A percentile compares a stretch with the other conserved stretches of the same genome.
Evolutionary conservation across 2,888 invertebrate species (phyloP).

Genomic region (Lasius fuliginosus): DNA sequence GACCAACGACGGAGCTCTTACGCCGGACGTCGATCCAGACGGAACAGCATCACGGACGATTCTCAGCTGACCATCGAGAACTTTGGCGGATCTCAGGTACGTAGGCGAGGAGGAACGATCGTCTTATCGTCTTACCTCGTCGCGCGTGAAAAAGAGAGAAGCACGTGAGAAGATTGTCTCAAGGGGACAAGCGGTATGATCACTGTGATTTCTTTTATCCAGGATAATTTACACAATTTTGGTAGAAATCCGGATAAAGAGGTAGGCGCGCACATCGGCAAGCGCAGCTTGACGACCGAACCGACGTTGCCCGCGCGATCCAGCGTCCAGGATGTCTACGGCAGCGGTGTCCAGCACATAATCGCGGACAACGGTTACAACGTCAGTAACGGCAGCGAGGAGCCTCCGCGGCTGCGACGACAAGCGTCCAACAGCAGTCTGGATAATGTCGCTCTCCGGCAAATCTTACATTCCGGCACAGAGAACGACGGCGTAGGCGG

Average conservation of each 20-base stretch:
- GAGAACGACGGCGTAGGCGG: constrained; percentile 81
- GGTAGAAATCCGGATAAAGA: constrained; percentile 95
- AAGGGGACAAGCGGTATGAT: constrained; percentile 28
- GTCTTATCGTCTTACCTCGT: neutral
- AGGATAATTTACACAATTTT: constrained; percentile 94
- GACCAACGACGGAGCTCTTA: constrained; percentile 91
- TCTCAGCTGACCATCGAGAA: constrained; percentile 97
- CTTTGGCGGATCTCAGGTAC: constrained; percentile 94
- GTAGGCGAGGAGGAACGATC: neutral
- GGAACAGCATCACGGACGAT: constrained; percentile 95
- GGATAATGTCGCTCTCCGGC: constrained; percentile 86
- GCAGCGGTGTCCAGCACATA: constrained; percentile 85
- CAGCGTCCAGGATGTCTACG: constrained; percentile 90
- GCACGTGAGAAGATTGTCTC: neutral
- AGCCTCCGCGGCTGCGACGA: constrained; percentile 80
- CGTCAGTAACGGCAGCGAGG: constrained; percentile 82
- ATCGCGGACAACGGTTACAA: constrained; percentile 84
- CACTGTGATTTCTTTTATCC: constrained; percentile 46
- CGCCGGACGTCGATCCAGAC: constrained; percentile 94
- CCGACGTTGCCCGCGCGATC: constrained; percentile 91
- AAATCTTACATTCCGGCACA: constrained; percentile 87
- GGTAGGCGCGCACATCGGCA: constrained; percentile 83
- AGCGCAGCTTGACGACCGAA: constrained; percentile 86
- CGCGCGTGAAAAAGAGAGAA: neutral
- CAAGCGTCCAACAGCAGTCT: constrained; percentile 86